A percentile compares a stretch with the other conserved stretches of the same genome.
Evolutionary conservation across 2,797 vertebrate genomes (phyloP).

Genomic region (Macropus fuliginosus): DNA sequence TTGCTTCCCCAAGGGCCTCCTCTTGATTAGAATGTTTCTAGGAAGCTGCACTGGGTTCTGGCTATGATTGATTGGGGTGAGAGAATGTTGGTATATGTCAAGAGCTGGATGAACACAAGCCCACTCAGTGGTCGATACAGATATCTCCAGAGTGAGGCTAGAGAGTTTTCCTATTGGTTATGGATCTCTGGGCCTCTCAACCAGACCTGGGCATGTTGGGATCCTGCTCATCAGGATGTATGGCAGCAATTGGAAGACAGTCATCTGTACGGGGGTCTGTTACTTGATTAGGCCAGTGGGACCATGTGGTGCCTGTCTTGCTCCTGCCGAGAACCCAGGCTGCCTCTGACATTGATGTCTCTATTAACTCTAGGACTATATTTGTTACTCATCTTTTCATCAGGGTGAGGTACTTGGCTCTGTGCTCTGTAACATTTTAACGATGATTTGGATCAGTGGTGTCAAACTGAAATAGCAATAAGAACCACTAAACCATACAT

Average conservation of each 20-base stretch:
- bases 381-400: neutral
- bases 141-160: neutral
- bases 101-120: neutral
- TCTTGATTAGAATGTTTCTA: constrained; percentile 54
- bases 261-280: neutral
- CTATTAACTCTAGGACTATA: neutral
- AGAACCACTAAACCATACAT: neutral
- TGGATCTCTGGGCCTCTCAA: neutral
- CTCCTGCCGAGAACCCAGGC: neutral
- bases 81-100: constrained; percentile 59
- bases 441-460: neutral
- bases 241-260: constrained; percentile 8
- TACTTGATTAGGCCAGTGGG: neutral
- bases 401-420: neutral
- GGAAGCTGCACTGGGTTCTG: neutral
- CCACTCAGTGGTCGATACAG: neutral
- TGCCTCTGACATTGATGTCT: neutral
- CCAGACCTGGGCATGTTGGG: neutral
- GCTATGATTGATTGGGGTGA: constrained; percentile 54
- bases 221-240: neutral
- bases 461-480: neutral
- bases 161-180: constrained; percentile 64
- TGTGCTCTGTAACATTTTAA: neutral
- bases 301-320: neutral
- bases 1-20: neutral